These are phyloP conservation scores for Characodon lateralis DNA, from an alignment of 2,797 vertebrate genomes.

Conservation along the genomic window DNA sequence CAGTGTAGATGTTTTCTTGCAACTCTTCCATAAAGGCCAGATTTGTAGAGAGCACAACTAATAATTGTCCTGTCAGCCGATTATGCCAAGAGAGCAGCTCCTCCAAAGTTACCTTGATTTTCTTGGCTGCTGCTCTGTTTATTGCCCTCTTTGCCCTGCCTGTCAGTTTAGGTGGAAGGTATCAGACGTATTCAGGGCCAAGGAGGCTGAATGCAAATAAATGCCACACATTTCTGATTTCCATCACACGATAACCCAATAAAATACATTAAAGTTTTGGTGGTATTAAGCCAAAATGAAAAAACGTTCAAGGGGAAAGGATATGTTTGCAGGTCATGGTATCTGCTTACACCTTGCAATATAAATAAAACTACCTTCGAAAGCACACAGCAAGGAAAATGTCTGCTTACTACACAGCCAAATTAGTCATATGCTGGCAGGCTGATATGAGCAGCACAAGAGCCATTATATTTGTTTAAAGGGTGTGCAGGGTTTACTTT, in stretches of 20 bases:
- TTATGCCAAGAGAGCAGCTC: no score
- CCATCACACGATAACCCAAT: not conserved
- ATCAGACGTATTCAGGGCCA: not conserved
- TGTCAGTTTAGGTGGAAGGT: no score
- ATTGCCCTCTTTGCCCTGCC: no score
- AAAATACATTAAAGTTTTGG: not conserved
- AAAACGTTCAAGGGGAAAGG: not conserved
- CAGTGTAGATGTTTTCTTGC: no score
- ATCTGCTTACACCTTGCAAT: conserved; percentile 20
- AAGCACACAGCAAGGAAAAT: not conserved
- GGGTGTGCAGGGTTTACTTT: conserved; percentile 2
- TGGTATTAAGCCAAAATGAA: not conserved
- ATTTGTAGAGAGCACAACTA: not conserved
- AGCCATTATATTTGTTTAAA: conserved; percentile 14
- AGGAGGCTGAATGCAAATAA: not conserved
- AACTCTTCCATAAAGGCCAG: not conserved
- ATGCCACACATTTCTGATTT: not conserved
- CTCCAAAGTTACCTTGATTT: no score
- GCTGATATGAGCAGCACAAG: not conserved
- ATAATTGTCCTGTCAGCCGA: not conserved
- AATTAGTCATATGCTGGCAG: not conserved
- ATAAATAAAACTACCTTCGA: not conserved
- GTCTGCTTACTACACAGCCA: not conserved
- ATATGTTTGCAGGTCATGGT: not conserved
- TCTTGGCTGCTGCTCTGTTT: no score